A percentile compares a stretch with the other conserved stretches of the same genome.
Evolutionary conservation across 2,113 vertebrate genomes (phyloP).

Genomic region (Saccopteryx leptura): DNA sequence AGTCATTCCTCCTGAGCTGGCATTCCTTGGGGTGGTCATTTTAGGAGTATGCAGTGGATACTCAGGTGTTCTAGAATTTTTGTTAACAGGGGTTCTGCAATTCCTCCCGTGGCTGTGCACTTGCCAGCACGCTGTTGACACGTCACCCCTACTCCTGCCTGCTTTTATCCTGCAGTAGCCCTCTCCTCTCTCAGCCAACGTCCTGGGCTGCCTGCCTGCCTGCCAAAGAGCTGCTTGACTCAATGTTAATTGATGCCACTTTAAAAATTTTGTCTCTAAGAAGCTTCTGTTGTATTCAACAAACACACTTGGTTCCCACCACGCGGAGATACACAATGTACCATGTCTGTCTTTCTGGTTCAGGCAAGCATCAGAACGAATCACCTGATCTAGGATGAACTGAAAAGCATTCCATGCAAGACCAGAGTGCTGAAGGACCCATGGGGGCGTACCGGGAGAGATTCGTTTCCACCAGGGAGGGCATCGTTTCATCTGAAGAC

Average conservation of each 20-base stretch:
- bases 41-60: not conserved
- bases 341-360: not conserved
- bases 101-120: not conserved
- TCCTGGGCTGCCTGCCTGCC: not conserved
- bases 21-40: not conserved
- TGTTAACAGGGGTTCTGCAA: not conserved
- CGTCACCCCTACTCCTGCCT: not conserved
- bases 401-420: not conserved
- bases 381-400: not conserved
- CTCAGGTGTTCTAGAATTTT: not conserved
- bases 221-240: not conserved
- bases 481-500: not conserved
- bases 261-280: conserved; percentile 6
- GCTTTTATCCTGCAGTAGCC: no score
- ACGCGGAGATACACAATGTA: not conserved
- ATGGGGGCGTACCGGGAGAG: not conserved
- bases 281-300: not conserved
- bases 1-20: not conserved
- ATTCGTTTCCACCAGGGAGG: not conserved
- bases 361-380: not conserved
- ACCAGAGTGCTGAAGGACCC: not conserved
- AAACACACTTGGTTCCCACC: not conserved
- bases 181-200: not conserved
- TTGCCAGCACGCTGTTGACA: not conserved
- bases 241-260: not conserved